Base-by-base conservation (phyloP, 2,113 vertebrate genomes). In the Gambusia holbrooki region DNA sequence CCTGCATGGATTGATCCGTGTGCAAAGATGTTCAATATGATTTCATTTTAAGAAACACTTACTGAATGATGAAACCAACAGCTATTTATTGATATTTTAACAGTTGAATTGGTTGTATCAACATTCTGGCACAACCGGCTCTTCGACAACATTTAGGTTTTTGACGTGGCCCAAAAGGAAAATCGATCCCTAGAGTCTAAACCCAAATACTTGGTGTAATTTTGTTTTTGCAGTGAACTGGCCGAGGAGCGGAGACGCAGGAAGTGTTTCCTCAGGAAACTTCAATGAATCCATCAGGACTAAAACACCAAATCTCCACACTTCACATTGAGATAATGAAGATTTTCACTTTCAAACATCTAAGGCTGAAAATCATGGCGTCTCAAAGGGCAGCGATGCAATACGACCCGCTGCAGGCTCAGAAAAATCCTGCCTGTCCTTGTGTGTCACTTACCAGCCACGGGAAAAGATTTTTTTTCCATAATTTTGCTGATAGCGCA, bases 391-490 rank as follows among this genome's bases (percentile, higher is more conserved):
- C 68, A 85, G 79, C 58, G 5, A 68, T 70, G 84, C 84, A 78
- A 11, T 72, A 68, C 66, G 85, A 80, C 77, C 71, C 70, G 76
- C 63, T 69, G 78, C 45, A 54, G 68, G 82, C 77, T 84, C 62
- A 61, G 30, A 82, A 61, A 87, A 76, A 86, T 80, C 79, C 88
- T 77, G 78, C 69, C 79, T 84, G 84, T 87, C 89, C 88, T 90
- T 91, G 85, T 91, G 88, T 88, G 92, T 90, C 82, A 87, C 85
- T 91, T 89, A 88, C 74, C 83, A 89, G 83, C 92, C 80, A 79
- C 81, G 69, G 84, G 87, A 88, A 88, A 89, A 84, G 10, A 71
- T 42, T 60, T 71, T 73, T 73, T 58, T 69, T 61, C 48, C 71
- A 78, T 76, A 66, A 62, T 77, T 32, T 74, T 85, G 90, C 90